These are phyloP conservation scores for Cyprinodon diabolis DNA, from an alignment of 2,797 vertebrate genomes.

Conservation along the genomic window DNA sequence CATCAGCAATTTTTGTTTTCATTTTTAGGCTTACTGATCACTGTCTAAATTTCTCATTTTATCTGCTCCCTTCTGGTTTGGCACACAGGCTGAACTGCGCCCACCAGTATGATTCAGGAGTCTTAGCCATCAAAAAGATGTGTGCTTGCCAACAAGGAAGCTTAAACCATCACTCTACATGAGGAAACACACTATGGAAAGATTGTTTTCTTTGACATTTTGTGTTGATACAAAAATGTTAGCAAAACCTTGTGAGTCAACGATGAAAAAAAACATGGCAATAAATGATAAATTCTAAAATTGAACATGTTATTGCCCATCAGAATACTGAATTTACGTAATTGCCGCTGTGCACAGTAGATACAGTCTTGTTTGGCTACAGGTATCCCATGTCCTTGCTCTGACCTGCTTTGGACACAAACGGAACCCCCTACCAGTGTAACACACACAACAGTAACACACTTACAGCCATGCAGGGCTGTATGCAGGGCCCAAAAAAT, in stretches of 20 bases:
- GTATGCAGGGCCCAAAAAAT: no score
- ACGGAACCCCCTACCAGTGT: conserved; percentile 29
- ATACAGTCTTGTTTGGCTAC: conserved; percentile 43
- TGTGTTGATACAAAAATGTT: conserved; percentile 9
- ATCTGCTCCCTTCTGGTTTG: conserved; percentile 37
- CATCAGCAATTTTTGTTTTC: conserved; percentile 39
- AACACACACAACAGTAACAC: conserved; percentile 23
- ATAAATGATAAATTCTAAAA: conserved; percentile 49
- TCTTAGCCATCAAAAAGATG: conserved; percentile 28
- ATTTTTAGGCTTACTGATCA: conserved; percentile 50
- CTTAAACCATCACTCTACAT: conserved; percentile 41
- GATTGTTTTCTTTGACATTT: conserved; percentile 13
- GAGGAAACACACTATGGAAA: conserved; percentile 12
- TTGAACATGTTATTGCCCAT: conserved; percentile 26
- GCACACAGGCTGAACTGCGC: conserved; percentile 42
- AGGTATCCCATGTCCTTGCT: conserved; percentile 62
- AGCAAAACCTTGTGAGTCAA: conserved; percentile 12
- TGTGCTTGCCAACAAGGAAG: conserved; percentile 35
- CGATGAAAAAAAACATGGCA: conserved; percentile 6
- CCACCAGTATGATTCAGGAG: conserved; percentile 50
- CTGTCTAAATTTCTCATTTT: conserved; percentile 40
- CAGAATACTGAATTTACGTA: conserved; percentile 42
- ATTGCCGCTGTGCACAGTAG: conserved; percentile 43
- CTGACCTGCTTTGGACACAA: conserved; percentile 60
- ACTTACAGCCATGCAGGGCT: no score